phyloP scores from a whole-genome alignment of 2,113 vertebrate genomes.

The Brachypodius melanocephalos region DNA sequence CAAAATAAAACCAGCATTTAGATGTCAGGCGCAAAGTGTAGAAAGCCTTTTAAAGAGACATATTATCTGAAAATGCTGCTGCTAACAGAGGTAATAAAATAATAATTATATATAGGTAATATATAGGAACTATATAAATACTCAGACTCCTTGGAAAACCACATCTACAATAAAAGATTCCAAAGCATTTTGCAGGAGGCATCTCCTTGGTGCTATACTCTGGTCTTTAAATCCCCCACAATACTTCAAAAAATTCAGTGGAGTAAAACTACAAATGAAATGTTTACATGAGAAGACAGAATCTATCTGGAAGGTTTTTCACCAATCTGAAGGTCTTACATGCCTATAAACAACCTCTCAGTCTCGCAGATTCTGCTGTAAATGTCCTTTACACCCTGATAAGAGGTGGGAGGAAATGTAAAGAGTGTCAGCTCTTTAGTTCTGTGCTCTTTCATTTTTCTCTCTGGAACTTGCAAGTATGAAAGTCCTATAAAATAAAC shows the following conservation, averaged over 20 bases:
- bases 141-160: not conserved
- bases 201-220: not conserved
- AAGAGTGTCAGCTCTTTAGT: not conserved
- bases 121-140: not conserved
- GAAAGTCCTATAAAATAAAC: not conserved
- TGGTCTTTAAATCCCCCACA: not conserved
- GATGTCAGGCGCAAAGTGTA: not conserved
- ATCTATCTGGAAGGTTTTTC: not conserved
- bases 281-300: not conserved
- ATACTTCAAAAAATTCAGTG: not conserved
- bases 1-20: not conserved
- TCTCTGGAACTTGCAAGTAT: not conserved
- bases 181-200: not conserved
- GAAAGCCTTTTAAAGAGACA: not conserved
- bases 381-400: not conserved
- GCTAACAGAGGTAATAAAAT: not conserved
- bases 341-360: not conserved
- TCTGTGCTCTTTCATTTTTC: not conserved
- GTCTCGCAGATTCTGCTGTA: not conserved
- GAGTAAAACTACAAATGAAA: not conserved
- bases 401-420: not conserved
- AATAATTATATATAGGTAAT: not conserved
- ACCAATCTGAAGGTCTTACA: not conserved
- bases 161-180: not conserved
- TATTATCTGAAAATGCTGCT: not conserved